Base-by-base conservation (phyloP, 2,888 invertebrate genomes). In the Achlya flavicornis region DNA sequence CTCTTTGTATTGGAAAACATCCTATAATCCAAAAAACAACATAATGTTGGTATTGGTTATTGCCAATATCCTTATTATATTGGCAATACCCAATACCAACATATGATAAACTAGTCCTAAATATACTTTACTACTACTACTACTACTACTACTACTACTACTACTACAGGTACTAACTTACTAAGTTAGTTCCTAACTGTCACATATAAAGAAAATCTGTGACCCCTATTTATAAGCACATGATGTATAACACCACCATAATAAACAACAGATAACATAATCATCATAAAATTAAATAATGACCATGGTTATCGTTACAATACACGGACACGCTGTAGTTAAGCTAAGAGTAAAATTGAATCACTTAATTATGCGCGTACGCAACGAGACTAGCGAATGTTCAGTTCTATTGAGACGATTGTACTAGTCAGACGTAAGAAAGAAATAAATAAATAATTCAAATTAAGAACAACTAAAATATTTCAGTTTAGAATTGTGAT, bases 291-390 rank as follows among this genome's bases (percentile, higher is more conserved):
- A 26, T 8, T 10, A 19, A 53, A 53, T 53, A 53, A 53, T 19
- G n/a, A 53, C 46, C 46, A 46, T 53, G 10, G 19, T 53, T 19
- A 19, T 3, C 8, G 53, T 10, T 48, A 7, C 10, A 53, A 53
- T 19, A n/a, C n/a, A 16, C 16, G 58, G 11, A 38, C 58, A 59
- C 5, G 10, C 58, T 59, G 58, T 59, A 53, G n/a, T 35, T 16
- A 16, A 14, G 8, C 41, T 60, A 7, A 61, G 35, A 43, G 46
- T 61, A 61, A 62, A 61, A 48, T 57, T 60, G 60, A 41, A 43
- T 60, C 60, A 43, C 26, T 43, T 60, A 60, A 60, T 60, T 41
- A 60, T 26, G 60, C 41, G 19, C 60, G 26, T 41, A 12, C 19
- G 19, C 6, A n/a, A 10, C 38, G 8, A 19, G 12, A n/a, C 19